Evolutionary conservation across 2,888 invertebrate genomes (phyloP).

Genomic region (Raillietiella orientalis): DNA sequence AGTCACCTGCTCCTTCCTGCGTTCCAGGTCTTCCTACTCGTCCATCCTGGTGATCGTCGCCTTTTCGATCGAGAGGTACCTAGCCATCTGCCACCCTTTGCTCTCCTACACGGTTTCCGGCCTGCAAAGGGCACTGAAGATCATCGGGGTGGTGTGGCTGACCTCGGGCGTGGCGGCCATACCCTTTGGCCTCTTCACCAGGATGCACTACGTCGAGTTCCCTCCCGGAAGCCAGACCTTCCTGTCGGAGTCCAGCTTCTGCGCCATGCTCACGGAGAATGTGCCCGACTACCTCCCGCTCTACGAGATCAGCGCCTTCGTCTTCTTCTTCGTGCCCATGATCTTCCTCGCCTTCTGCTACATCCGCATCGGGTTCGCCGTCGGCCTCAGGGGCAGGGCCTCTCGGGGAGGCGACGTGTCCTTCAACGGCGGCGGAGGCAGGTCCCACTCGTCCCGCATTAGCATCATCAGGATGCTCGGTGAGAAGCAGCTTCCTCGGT

Average conservation of each 20-base stretch:
- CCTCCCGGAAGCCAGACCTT: slow-evolving; percentile 10
- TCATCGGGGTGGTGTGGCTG: slow-evolving; percentile 21
- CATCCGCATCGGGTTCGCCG: too few relatives aligned
- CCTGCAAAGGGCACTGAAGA: slow-evolving; percentile 20
- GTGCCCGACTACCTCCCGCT: slow-evolving; percentile 16
- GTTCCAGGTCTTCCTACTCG: slow-evolving; percentile 24
- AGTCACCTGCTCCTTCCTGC: too few relatives aligned
- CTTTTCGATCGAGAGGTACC: slow-evolving; percentile 26
- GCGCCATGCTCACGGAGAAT: slow-evolving; percentile 8
- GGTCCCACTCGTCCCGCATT: too few relatives aligned
- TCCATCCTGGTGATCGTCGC: slow-evolving; percentile 24
- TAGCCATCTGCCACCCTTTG: slow-evolving; percentile 26
- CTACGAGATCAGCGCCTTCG: slow-evolving; percentile 21
- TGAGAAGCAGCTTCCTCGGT: too few relatives aligned
- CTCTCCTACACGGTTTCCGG: slow-evolving; percentile 22
- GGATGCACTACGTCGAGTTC: slow-evolving; percentile 12
- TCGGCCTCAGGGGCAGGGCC: too few relatives aligned
- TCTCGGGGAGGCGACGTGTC: too few relatives aligned
- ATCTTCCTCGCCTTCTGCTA: slow-evolving; percentile 21
- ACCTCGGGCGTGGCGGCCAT: slow-evolving; percentile 21
- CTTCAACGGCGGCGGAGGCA: too few relatives aligned
- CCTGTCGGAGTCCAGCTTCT: slow-evolving; percentile 16
- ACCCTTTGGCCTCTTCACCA: slow-evolving; percentile 23
- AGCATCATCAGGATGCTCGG: too few relatives aligned
- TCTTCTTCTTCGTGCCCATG: slow-evolving; percentile 24